Base-by-base conservation (phyloP, 2,888 invertebrate genomes). In the Coelopa pilipes region DNA sequence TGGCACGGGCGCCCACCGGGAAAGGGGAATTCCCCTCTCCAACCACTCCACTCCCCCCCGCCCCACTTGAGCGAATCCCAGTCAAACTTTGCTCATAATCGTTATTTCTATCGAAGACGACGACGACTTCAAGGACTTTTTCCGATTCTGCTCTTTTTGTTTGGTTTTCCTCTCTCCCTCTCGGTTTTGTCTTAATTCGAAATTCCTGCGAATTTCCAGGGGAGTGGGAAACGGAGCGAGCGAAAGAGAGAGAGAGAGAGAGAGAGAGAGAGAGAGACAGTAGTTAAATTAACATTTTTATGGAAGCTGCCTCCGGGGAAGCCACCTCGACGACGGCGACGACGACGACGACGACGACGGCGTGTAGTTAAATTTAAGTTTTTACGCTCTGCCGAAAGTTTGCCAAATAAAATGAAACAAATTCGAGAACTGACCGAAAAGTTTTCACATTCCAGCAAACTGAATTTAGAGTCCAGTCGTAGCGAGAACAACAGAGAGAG, bases 1-100 rank as follows among this genome's bases (percentile, higher is more conserved):
- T 7, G 11, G 55, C 24, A 45, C 15, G 10, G 9, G 11, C 34
- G 17, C 12, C 17, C 9, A 19, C 19, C n/a, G 9, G 46, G 46
- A 45, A 55, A 19, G 69, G 46, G 19, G 13, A 46, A 57, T 57
- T 69, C 46, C 11, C n/a, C 34, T 34, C n/a, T n/a, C n/a, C n/a
- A n/a, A n/a, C n/a, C n/a, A n/a, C n/a, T n/a, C n/a, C n/a, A n/a
- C n/a, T n/a, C n/a, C n/a, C n/a, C n/a, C n/a, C n/a, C n/a, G n/a
- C n/a, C 13, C n/a, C 15, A 69, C 45, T 69, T 69, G 45, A 57
- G 47, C n/a, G 46, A 12, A 68, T 68, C 57, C 69, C 60, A 45
- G 57, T 50, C 67, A 74, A 74, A 74, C 71, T 72, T 71, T 72
- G 68, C 68, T 55, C 71, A 72, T 74, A 72, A 72, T 68, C 72